Base-by-base conservation (phyloP, 2,888 invertebrate species). In the Drymonia ruficornis region DNA sequence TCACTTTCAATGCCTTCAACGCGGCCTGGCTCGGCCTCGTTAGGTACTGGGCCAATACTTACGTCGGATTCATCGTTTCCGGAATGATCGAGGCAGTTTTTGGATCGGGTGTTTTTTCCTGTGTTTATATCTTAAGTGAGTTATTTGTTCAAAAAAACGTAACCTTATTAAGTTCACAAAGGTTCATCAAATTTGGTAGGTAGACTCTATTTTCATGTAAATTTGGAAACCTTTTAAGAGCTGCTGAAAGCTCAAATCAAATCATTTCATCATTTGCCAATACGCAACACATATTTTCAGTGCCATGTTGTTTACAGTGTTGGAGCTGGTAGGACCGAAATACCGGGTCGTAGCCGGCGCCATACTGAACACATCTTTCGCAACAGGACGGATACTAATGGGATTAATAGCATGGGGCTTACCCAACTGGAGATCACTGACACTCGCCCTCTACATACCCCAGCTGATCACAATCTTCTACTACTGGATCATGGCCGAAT, bases 261-360 rank as follows among this genome's bases (percentile, higher is more conserved):
- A n/a, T n/a, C n/a, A n/a, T n/a, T n/a, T n/a, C n/a, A n/a, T n/a
- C n/a, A n/a, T n/a, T n/a, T n/a, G n/a, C n/a, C n/a, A n/a, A n/a
- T n/a, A n/a, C n/a, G n/a, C n/a, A n/a, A n/a, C n/a, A n/a, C n/a
- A n/a, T n/a, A n/a, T n/a, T n/a, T n/a, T n/a, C n/a, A n/a, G n/a
- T n/a, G n/a, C n/a, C n/a, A n/a, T n/a, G 28, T 8, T 42, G 28
- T 56, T 67, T 70, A 5, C 80, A 96, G 96, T 95, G 43, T 93
- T 96, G 79, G 97, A 97, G 79, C 86, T 96, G 52, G 95, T 96
- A 15, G 96, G 96, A 0, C 95, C 96, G 0, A 94, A 94, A 50
- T 94, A 94, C 52, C 93, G 97, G 38, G 96, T 96, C 0, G 85
- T 95, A 9, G 95, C 94, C 3, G 95, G 96, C 34, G 95, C 96